These are phyloP conservation scores for Drosophila bocqueti DNA, from an alignment of 1,140 invertebrate genomes.

Conservation along the genomic window DNA sequence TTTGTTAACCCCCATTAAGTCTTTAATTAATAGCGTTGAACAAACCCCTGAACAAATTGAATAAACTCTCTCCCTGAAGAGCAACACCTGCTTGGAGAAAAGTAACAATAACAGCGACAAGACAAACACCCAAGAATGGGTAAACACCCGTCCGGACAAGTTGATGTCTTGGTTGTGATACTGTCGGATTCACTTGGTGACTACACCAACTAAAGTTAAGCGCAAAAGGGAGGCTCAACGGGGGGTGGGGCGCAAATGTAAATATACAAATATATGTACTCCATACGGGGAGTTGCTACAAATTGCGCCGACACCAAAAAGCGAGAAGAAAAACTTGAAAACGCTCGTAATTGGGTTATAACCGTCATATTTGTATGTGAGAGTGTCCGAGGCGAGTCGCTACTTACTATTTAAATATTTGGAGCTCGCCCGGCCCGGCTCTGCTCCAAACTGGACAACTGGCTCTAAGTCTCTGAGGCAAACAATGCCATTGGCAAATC, in stretches of 20 bases:
- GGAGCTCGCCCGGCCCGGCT: conserved; percentile 18
- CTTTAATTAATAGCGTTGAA: not conserved
- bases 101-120: conserved; percentile 31
- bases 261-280: conserved; percentile 1
- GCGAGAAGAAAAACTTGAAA: conserved; percentile 59
- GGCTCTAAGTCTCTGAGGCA: conserved; percentile 27
- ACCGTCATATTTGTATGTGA: conserved; percentile 62
- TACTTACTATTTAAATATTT: conserved; percentile 48
- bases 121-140: conserved; percentile 25
- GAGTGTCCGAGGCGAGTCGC: conserved; percentile 32
- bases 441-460: conserved; percentile 27
- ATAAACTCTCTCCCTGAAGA: conserved; percentile 19
- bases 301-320: conserved; percentile 73
- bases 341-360: conserved; percentile 77
- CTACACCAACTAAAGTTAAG: conserved; percentile 33
- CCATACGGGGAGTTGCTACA: conserved; percentile 47
- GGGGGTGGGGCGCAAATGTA: not conserved
- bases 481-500: conserved; percentile 57
- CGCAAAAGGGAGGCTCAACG: not conserved
- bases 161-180: conserved; percentile 64
- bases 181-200: conserved; percentile 53
- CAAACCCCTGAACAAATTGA: conserved; percentile 24
- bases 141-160: conserved; percentile 47
- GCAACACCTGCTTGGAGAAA: conserved; percentile 35
- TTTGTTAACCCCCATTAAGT: not conserved